Conservation (phyloP, 2,888 invertebrate species). For the Loripinus fragilis region DNA sequence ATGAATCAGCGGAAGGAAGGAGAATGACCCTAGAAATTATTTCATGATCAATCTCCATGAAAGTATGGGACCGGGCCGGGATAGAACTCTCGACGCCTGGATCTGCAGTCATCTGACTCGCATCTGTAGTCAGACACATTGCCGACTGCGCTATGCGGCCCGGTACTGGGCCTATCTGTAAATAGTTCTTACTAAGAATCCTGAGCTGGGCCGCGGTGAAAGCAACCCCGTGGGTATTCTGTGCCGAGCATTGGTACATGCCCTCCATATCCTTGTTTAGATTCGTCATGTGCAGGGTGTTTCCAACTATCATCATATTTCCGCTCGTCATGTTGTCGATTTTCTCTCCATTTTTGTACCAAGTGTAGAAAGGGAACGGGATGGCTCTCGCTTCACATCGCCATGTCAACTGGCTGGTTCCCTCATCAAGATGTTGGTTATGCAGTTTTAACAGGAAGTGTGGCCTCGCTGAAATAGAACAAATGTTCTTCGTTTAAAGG, state of each 20-base stretch:
- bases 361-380: slow-evolving; percentile 71
- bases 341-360: slow-evolving; percentile 75
- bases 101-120: too few species aligned
- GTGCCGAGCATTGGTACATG: slow-evolving; percentile 96
- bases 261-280: slow-evolving; percentile 85
- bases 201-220: slow-evolving; percentile 95
- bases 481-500: too few species aligned
- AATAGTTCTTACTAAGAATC: slow-evolving; percentile 91
- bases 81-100: too few species aligned
- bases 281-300: slow-evolving; percentile 65
- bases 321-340: slow-evolving; percentile 38
- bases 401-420: slow-evolving; percentile 73
- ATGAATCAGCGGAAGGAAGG: too few species aligned
- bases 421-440: slow-evolving; percentile 77
- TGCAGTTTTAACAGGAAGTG: slow-evolving; percentile 76
- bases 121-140: too few species aligned
- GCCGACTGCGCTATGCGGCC: too few species aligned
- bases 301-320: slow-evolving; percentile 48
- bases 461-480: slow-evolving; percentile 72
- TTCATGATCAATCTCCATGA: too few species aligned
- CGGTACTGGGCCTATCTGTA: too few species aligned
- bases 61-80: too few species aligned
- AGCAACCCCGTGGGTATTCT: slow-evolving; percentile 89
- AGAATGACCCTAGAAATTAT: too few species aligned
- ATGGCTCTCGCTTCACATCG: slow-evolving; percentile 77